phyloP scores from a whole-genome alignment of 2,113 vertebrate species.

The Turnix velox region DNA sequence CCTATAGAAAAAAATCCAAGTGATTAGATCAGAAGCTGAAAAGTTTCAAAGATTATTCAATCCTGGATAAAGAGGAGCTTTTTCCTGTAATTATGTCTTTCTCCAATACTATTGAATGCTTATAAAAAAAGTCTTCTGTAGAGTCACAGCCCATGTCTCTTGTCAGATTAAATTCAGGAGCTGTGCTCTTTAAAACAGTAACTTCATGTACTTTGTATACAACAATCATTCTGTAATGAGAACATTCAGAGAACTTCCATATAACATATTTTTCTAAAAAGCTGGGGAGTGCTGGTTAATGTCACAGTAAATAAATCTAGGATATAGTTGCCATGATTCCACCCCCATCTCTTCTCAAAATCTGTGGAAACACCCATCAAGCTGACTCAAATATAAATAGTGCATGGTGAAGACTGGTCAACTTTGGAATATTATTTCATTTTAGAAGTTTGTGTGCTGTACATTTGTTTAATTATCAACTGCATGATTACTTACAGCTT shows the following conservation, averaged over 20 bases:
- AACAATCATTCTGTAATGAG: neutral
- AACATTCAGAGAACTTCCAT: neutral
- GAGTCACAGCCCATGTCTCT: neutral
- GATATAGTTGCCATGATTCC: neutral
- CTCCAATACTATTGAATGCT: neutral
- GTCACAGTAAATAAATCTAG: neutral
- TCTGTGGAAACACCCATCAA: neutral
- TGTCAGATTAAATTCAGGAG: neutral
- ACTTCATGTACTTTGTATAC: neutral
- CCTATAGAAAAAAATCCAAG: neutral
- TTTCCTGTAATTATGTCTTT: neutral
- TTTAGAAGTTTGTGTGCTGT: neutral
- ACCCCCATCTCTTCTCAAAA: neutral
- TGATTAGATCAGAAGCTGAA: neutral
- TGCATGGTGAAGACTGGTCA: neutral
- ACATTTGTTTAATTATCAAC: neutral
- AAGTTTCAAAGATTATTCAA: neutral
- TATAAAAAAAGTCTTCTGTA: neutral
- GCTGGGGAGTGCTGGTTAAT: neutral
- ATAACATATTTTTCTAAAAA: neutral
- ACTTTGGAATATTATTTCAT: neutral
- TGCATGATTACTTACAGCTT: neutral
- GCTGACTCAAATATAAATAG: neutral
- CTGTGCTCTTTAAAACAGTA: neutral
- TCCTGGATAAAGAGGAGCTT: neutral